Evolutionary conservation across 2,888 invertebrate species (phyloP).

Genomic region (Hirtodrosophila cameraria): DNA sequence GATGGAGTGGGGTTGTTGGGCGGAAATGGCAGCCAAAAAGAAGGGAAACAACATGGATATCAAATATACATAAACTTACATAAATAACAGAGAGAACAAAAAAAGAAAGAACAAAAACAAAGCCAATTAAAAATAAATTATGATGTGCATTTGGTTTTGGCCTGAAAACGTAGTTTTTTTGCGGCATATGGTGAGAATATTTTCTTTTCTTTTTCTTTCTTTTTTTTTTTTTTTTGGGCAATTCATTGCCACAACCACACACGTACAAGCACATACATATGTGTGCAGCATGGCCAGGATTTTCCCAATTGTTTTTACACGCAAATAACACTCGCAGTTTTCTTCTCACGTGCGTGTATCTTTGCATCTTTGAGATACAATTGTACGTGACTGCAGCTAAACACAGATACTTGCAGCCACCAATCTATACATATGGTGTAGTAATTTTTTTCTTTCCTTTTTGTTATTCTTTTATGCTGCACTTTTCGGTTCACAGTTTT

Average conservation of each 20-base stretch:
- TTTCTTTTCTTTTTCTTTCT: slow-evolving; percentile 4
- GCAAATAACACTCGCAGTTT: slow-evolving; percentile 3
- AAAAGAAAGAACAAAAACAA: slow-evolving; percentile 56
- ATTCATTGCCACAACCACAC: slow-evolving; percentile 1
- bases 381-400: slow-evolving; percentile 1
- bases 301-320: slow-evolving; percentile 20
- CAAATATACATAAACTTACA: slow-evolving; percentile 21
- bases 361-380: slow-evolving; percentile 19
- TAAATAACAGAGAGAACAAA: too few relatives aligned
- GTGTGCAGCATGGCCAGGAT: slow-evolving; percentile 42
- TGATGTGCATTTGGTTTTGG: slow-evolving; percentile 54
- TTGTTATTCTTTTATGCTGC: too few relatives aligned
- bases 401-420: too few relatives aligned
- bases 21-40: slow-evolving; percentile 52
- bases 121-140: slow-evolving; percentile 77
- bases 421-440: too few relatives aligned
- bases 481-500: too few relatives aligned
- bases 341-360: slow-evolving; percentile 15
- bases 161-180: slow-evolving; percentile 18
- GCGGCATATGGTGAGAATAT: slow-evolving; percentile 45
- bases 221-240: background rate
- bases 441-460: too few relatives aligned
- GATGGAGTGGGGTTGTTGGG: slow-evolving; percentile 5
- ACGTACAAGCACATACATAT: slow-evolving; percentile 16
- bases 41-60: slow-evolving; percentile 6